A percentile compares a stretch with the other conserved stretches of the same genome.
These are phyloP conservation scores for Benitochromis conjunctus DNA, from an alignment of 2,113 vertebrate genomes.

Conservation along the genomic window DNA sequence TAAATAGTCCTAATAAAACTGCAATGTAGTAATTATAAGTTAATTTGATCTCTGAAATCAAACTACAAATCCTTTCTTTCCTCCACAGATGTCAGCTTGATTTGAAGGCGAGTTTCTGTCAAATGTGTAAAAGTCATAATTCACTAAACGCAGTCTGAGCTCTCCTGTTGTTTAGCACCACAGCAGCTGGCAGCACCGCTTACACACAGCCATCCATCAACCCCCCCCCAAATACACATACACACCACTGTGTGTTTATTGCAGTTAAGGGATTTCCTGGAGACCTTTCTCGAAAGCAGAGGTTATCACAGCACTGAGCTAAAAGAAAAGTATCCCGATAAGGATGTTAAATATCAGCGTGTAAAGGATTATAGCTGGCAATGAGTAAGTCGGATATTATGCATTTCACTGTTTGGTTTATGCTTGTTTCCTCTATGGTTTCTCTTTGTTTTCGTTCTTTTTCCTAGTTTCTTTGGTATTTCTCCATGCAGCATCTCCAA, in stretches of 20 bases:
- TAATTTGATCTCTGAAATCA: not conserved
- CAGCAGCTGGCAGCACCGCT: conserved; percentile 53
- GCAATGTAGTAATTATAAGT: not conserved
- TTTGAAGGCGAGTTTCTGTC: not conserved
- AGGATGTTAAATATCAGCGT: not conserved
- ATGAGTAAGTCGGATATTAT: not conserved
- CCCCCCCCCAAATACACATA: not conserved
- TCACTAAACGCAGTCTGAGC: conserved; percentile 4
- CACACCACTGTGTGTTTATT: not conserved
- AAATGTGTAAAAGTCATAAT: conserved; percentile 20
- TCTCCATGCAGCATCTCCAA: not conserved
- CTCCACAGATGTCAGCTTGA: not conserved
- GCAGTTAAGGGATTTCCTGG: conserved; percentile 17
- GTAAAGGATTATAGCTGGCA: not conserved
- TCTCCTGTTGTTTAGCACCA: conserved; percentile 48
- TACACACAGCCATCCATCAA: conserved; percentile 29
- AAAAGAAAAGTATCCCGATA: not conserved
- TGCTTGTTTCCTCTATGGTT: not conserved
- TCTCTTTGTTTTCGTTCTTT: not conserved
- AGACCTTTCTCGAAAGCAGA: conserved; percentile 23
- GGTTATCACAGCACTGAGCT: not conserved
- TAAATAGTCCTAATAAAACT: not conserved
- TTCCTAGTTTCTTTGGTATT: not conserved
- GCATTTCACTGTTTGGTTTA: not conserved
- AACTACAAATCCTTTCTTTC: not conserved